phyloP scores from a whole-genome alignment of 2,888 invertebrate species.

The Dione juno region DNA sequence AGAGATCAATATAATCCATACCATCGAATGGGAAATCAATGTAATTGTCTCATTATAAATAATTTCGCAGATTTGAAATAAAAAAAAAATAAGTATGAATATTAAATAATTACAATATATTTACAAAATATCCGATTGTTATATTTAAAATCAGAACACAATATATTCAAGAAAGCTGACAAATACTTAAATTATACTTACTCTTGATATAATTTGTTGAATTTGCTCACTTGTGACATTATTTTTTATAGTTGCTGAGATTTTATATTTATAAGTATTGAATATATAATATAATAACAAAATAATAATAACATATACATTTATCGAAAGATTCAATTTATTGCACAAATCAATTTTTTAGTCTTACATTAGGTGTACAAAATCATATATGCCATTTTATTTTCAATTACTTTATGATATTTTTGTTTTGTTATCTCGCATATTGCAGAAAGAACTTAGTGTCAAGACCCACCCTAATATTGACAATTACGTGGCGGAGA shows the following conservation, averaged over 20 bases:
- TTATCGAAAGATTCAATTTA: background rate
- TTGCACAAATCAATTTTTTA: background rate
- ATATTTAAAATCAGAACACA: background rate
- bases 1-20: too few relatives aligned
- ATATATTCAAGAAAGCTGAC: conserved; percentile 4
- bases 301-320: background rate
- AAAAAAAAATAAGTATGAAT: background rate
- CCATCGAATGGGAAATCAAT: too few relatives aligned
- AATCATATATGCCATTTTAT: too few relatives aligned
- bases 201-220: conserved; percentile 7
- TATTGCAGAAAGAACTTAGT: too few relatives aligned
- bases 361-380: background rate
- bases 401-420: too few relatives aligned
- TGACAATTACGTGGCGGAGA: too few relatives aligned
- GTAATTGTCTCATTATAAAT: too few relatives aligned
- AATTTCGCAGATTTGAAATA: too few relatives aligned
- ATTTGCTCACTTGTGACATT: conserved; percentile 9
- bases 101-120: background rate
- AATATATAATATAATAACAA: background rate
- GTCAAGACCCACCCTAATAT: too few relatives aligned
- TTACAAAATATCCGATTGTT: background rate
- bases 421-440: too few relatives aligned
- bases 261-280: background rate
- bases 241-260: conserved; percentile 8
- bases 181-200: background rate